Percentiles rank a stretch among this genome's conserved stretches.
These are phyloP conservation scores for Mythimna ferrago DNA, from an alignment of 2,888 invertebrate genomes.

Conservation along the genomic window DNA sequence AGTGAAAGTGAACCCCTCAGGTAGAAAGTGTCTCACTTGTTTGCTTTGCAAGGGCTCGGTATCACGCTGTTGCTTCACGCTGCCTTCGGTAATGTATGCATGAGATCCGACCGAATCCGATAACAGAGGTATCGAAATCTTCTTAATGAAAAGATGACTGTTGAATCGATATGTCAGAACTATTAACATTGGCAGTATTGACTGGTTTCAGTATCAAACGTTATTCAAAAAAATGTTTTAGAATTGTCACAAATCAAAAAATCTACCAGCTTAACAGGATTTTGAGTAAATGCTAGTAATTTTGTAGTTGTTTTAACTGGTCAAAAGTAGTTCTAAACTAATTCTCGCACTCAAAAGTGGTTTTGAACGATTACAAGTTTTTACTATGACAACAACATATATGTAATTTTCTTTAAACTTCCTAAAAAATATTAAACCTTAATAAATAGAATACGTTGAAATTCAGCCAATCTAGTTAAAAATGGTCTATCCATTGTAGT, in stretches of 20 bases:
- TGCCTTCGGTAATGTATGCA: constrained; percentile 24
- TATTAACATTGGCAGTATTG: no score
- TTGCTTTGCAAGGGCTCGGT: constrained; percentile 56
- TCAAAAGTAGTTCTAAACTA: no score
- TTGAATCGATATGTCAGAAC: no score
- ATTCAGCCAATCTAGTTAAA: not conserved
- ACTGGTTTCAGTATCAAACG: no score
- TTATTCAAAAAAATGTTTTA: no score
- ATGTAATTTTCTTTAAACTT: not conserved
- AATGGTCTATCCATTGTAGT: not conserved
- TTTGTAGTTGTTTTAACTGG: no score
- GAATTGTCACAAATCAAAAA: no score
- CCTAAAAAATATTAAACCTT: not conserved
- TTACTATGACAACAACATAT: no score
- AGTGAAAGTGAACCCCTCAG: constrained; percentile 98
- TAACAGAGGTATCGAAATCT: not conserved
- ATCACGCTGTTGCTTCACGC: constrained; percentile 57
- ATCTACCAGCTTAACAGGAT: no score
- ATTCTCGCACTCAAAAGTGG: no score
- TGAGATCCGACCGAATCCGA: constrained; percentile 35
- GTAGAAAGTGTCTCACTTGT: constrained; percentile 88
- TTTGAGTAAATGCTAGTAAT: no score
- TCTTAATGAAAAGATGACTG: not conserved
- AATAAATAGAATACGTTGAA: not conserved
- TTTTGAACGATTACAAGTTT: no score